Evolutionary conservation across 2,888 invertebrate species (phyloP), one percentile per base, ranked within the genome.

Genomic region (Eugnorisma glareosa): DNA sequence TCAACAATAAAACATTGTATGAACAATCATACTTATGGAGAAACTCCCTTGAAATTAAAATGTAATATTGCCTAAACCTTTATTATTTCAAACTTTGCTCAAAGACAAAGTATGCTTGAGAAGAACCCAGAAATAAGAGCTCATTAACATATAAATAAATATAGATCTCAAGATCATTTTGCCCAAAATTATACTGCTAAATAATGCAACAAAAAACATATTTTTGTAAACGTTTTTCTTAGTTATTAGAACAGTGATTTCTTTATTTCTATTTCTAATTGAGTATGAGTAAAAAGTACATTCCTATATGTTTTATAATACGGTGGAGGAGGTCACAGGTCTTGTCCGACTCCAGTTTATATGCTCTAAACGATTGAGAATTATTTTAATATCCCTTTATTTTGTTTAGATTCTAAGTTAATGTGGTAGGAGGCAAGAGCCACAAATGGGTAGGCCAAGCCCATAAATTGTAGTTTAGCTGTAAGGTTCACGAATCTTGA

Each of bases 401-500:
- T 64, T 28, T 67, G 61, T 83, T 72, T 83, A 83, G 54, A 51
- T 59, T 6, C 11, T 86, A 73, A 75, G 63, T 59, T 37, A 43
- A 48, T 59, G 45, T 72, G n/a, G 40, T 68, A 72, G 21, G 7
- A 61, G 54, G 64, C 61, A 51, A 73, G 35, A 37, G 74, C 81
- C 63, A 40, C 24, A 67, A 68, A 48, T 70, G 43, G 48, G 66
- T 45, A 51, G 63, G 45, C 35, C 37, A 61, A 59, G 24, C 61
- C 63, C 57, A n/a, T 21, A 11, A 10, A n/a, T 48, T 40, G 15
- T 69, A 69, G 43, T 57, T 48, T 84, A 86, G 57, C 31, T 35
- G 28, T 83, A 84, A 79, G 80, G 77, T 37, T 54, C 57, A 66
- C 31, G 83, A 69, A 64, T 84, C 83, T 79, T 84, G 8, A 67